A percentile compares a stretch with the other conserved stretches of the same genome.
Conservation (phyloP, 2,888 invertebrate genomes). For the Scrobipalpa costella region DNA sequence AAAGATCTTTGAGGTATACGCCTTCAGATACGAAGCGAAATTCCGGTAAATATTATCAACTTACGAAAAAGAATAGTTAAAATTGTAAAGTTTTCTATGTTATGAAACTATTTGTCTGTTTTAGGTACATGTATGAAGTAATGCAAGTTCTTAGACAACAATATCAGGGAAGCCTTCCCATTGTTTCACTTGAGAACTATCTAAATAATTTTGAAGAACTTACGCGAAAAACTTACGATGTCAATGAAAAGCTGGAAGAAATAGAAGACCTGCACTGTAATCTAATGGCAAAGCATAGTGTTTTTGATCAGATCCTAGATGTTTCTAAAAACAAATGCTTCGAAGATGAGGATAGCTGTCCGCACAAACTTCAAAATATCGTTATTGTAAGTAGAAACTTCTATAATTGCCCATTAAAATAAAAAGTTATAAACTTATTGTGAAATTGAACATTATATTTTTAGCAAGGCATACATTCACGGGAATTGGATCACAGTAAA, state of each 20-base stretch:
- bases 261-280: constrained; percentile 61
- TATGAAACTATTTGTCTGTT: neutral
- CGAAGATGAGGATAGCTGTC: constrained; percentile 55
- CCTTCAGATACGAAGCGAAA: constrained; percentile 62
- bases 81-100: neutral
- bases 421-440: neutral
- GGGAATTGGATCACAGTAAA: constrained; percentile 58
- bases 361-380: constrained; percentile 60
- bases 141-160: constrained; percentile 66
- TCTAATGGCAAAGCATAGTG: constrained; percentile 63
- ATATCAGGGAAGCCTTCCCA: constrained; percentile 68
- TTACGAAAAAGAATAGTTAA: neutral
- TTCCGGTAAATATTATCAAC: constrained; percentile 54
- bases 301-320: constrained; percentile 66
- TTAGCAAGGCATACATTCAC: constrained; percentile 56
- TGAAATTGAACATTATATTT: constrained; percentile 30
- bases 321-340: constrained; percentile 59
- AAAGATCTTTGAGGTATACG: constrained; percentile 68
- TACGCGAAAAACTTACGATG: constrained; percentile 52
- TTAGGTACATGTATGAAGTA: constrained; percentile 64
- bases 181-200: constrained; percentile 64
- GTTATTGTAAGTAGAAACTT: constrained; percentile 49
- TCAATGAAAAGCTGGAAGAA: constrained; percentile 61
- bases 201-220: constrained; percentile 58
- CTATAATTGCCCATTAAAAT: neutral